A percentile compares a stretch with the other conserved stretches of the same genome.
Evolutionary conservation across 2,113 vertebrate genomes (phyloP).

Genomic region (Alouatta palliata): DNA sequence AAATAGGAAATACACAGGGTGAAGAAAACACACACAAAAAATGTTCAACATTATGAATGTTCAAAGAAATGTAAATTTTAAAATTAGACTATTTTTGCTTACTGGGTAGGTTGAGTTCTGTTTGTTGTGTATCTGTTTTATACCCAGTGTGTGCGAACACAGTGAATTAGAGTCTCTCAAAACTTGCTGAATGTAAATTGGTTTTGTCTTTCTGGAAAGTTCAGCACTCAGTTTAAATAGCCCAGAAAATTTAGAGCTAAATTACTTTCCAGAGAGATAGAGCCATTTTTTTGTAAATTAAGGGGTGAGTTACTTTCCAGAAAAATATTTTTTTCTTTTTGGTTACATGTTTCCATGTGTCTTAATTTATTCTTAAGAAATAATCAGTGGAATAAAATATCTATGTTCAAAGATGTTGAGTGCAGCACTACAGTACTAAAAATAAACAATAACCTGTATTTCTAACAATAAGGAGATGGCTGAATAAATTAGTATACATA

Average conservation of each 20-base stretch:
- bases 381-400: background rate
- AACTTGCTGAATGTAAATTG: background rate
- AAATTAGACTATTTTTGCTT: background rate
- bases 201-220: background rate
- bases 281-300: too few relatives aligned
- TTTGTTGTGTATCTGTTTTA: background rate
- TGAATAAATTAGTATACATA: background rate
- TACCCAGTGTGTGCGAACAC: background rate
- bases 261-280: too few relatives aligned
- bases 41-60: background rate
- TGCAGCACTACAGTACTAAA: background rate
- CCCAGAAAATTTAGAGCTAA: background rate
- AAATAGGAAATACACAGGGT: background rate
- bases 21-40: background rate
- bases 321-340: background rate
- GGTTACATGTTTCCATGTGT: background rate
- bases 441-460: background rate
- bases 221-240: background rate
- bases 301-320: too few relatives aligned
- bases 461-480: background rate
- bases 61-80: background rate
- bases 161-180: background rate
- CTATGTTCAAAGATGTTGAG: background rate
- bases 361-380: slow-evolving; percentile 32
- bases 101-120: background rate